Conservation (phyloP, 2,888 invertebrate genomes). For the Drosophila tripunctata region DNA sequence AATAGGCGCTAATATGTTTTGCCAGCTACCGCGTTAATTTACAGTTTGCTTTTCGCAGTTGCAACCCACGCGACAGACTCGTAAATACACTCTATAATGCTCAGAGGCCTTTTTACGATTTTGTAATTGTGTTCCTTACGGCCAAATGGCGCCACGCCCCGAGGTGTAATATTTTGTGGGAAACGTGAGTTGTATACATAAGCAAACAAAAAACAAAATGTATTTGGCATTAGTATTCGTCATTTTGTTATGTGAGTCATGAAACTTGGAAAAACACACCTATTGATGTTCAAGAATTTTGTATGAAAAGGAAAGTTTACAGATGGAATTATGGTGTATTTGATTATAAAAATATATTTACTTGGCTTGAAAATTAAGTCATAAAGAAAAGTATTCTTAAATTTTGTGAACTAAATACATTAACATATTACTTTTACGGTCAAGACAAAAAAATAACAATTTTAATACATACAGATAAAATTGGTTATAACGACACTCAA, state of each 20-base stretch:
- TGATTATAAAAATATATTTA: too few relatives aligned
- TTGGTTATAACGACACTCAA: too few relatives aligned
- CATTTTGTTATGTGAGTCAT: background rate
- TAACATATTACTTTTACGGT: too few relatives aligned
- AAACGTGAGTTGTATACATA: conserved; percentile 46
- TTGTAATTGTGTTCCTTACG: conserved; percentile 50
- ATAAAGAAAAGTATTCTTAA: too few relatives aligned
- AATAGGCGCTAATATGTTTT: conserved; percentile 71
- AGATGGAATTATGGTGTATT: background rate
- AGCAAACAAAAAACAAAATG: background rate
- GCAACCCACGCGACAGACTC: conserved; percentile 66
- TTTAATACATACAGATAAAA: too few relatives aligned
- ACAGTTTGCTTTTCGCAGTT: conserved; percentile 53
- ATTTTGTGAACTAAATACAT: too few relatives aligned
- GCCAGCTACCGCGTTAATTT: conserved; percentile 55
- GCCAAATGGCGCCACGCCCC: conserved; percentile 37
- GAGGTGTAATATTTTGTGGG: conserved; percentile 44
- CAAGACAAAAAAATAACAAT: too few relatives aligned
- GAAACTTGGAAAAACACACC: background rate
- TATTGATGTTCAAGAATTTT: background rate
- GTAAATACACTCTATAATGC: conserved; percentile 54
- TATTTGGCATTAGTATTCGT: background rate
- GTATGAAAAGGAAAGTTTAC: background rate
- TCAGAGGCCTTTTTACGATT: conserved; percentile 43
- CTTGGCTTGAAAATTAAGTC: too few relatives aligned